phyloP scores from a whole-genome alignment of 2,113 vertebrate genomes.

The Vireo altiloquus region DNA sequence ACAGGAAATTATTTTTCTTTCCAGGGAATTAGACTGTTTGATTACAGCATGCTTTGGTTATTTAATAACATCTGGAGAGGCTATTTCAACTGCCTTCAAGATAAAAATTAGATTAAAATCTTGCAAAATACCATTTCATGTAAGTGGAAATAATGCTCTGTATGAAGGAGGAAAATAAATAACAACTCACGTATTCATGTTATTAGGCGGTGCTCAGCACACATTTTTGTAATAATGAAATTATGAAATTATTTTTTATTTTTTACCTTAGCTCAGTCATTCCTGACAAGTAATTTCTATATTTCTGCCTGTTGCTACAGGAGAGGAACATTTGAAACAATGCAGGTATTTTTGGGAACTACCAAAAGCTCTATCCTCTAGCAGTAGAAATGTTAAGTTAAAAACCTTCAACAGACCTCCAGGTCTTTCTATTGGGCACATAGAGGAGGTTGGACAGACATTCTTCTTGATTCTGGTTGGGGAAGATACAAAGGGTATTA shows the following conservation, averaged over 20 bases:
- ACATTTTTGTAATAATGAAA: background rate
- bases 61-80: slow-evolving; percentile 44
- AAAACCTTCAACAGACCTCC: background rate
- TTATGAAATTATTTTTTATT: background rate
- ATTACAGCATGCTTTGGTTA: slow-evolving; percentile 9
- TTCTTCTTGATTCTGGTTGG: background rate
- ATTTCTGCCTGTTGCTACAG: background rate
- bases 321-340: background rate
- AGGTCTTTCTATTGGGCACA: background rate
- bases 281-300: background rate
- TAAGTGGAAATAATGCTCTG: background rate
- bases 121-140: background rate
- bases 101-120: slow-evolving; percentile 34
- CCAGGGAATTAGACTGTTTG: background rate
- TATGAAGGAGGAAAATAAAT: background rate
- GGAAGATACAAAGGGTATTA: background rate
- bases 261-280: background rate
- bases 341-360: background rate
- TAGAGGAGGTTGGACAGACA: background rate
- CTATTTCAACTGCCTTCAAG: slow-evolving; percentile 16
- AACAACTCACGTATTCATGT: background rate
- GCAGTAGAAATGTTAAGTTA: background rate
- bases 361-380: background rate
- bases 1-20: slow-evolving; percentile 43
- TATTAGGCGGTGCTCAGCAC: background rate